These are phyloP conservation scores for Poeciliopsis presidionis DNA, from an alignment of 2,797 vertebrate genomes.

Conservation along the genomic window DNA sequence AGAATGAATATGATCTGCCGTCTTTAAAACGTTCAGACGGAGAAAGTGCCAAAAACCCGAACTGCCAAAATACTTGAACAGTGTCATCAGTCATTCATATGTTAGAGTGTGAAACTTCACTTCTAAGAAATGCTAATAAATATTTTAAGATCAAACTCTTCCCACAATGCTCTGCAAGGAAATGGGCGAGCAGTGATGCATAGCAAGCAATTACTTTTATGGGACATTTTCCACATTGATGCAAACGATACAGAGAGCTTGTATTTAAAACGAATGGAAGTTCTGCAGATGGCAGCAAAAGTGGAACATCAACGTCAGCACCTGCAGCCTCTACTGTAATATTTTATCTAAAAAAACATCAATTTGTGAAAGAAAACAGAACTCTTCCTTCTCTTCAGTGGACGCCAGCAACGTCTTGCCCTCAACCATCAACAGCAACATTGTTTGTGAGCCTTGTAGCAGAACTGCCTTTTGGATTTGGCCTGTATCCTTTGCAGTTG, in stretches of 20 bases:
- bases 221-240: slow-evolving; percentile 59
- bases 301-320: slow-evolving; percentile 34
- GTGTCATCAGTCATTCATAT: slow-evolving; percentile 41
- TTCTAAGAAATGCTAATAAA: slow-evolving; percentile 36
- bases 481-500: slow-evolving; percentile 24
- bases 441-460: slow-evolving; percentile 45
- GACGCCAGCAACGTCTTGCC: slow-evolving; percentile 44
- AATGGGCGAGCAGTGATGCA: slow-evolving; percentile 33
- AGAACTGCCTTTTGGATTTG: slow-evolving; percentile 50
- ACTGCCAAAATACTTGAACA: slow-evolving; percentile 50
- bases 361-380: slow-evolving; percentile 41
- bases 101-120: slow-evolving; percentile 23
- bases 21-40: slow-evolving; percentile 17
- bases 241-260: slow-evolving; percentile 40
- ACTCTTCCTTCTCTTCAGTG: slow-evolving; percentile 38
- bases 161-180: slow-evolving; percentile 25
- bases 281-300: slow-evolving; percentile 51
- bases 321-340: slow-evolving; percentile 44
- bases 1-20: slow-evolving; percentile 14
- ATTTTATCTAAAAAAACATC: slow-evolving; percentile 44
- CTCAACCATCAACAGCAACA: slow-evolving; percentile 53
- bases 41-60: slow-evolving; percentile 34
- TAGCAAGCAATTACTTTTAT: slow-evolving; percentile 44
- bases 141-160: slow-evolving; percentile 36
- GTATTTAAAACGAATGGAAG: slow-evolving; percentile 32